Evolutionary conservation across 2,797 vertebrate genomes (phyloP).

Genomic region (Myripristis jacobus): DNA sequence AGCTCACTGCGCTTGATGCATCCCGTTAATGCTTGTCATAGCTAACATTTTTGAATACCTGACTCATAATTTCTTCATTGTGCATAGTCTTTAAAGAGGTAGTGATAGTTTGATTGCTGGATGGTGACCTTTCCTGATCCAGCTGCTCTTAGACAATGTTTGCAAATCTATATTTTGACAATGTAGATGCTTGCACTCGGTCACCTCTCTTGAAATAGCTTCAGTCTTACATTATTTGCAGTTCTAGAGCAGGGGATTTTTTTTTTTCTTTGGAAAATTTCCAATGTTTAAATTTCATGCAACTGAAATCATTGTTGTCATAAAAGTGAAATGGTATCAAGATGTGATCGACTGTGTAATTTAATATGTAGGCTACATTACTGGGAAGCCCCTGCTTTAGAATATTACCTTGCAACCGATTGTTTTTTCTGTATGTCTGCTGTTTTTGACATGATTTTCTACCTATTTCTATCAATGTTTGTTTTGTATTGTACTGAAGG

Average conservation of each 20-base stretch:
- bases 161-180: background rate
- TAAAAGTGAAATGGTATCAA: background rate
- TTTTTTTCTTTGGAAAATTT: background rate
- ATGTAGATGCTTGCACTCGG: conserved; percentile 8
- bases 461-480: conserved; percentile 8
- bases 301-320: background rate
- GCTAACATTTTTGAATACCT: background rate
- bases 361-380: conserved; percentile 1
- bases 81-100: background rate
- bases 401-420: conserved; percentile 18
- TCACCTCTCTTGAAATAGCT: background rate
- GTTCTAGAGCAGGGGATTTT: conserved; percentile 27
- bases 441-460: conserved; percentile 7
- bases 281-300: background rate
- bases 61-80: background rate
- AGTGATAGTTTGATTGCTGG: conserved; percentile 1
- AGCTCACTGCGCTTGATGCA: conserved; percentile 45
- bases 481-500: conserved; percentile 10
- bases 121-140: background rate
- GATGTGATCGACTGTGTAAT: background rate
- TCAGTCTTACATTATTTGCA: background rate
- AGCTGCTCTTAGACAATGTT: background rate
- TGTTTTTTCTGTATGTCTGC: background rate
- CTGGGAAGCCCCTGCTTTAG: conserved; percentile 26
- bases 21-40: conserved; percentile 25